Evolutionary conservation across 2,113 vertebrate genomes (phyloP).

Genomic region (Chamaea fasciata): DNA sequence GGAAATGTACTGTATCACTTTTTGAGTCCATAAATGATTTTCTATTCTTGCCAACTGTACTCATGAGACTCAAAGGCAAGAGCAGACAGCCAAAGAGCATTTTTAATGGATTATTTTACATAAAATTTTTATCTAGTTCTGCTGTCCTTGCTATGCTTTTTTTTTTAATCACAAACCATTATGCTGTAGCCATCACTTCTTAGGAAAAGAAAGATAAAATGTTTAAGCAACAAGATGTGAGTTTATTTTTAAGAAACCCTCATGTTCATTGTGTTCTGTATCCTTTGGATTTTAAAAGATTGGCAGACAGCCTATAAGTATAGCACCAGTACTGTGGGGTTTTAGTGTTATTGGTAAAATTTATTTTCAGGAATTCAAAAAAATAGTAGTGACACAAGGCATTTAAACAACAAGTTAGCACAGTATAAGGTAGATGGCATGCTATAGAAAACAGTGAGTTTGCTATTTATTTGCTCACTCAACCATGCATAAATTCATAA

Average conservation of each 20-base stretch:
- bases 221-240: not conserved
- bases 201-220: not conserved
- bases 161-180: fast-evolving
- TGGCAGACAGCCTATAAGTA: not conserved
- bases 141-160: not conserved
- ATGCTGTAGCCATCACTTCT: not conserved
- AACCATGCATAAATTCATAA: not conserved
- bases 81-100: slow-evolving; percentile 12
- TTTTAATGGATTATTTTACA: not conserved
- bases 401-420: not conserved
- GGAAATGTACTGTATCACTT: slow-evolving; percentile 43
- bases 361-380: not conserved
- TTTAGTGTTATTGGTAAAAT: not conserved
- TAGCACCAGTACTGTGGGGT: not conserved
- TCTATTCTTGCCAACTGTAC: not conserved
- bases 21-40: slow-evolving; percentile 23
- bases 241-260: slow-evolving; percentile 18
- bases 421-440: not conserved
- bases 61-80: slow-evolving; percentile 17
- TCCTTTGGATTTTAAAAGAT: not conserved
- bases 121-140: not conserved
- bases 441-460: not conserved
- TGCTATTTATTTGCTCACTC: not conserved
- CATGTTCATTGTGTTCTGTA: not conserved
- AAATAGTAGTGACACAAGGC: not conserved